These are phyloP conservation scores for Pseudococcus longispinus DNA, from an alignment of 2,888 invertebrate species.

Conservation along the genomic window DNA sequence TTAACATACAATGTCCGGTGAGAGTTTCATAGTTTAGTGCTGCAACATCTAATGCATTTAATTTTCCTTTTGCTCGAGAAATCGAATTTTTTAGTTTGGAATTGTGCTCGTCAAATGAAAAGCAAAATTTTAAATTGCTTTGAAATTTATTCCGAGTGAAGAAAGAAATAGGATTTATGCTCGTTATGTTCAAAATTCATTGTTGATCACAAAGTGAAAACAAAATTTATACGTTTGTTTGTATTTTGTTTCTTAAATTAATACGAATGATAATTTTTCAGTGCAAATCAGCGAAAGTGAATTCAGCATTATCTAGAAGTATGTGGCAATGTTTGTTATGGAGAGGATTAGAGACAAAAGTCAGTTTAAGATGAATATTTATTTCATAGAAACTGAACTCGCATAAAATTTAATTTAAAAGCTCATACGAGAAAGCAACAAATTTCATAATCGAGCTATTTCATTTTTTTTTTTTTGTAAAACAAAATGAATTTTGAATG, in stretches of 20 bases:
- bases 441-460: too few species aligned
- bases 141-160: not conserved
- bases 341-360: too few species aligned
- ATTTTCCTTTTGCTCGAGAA: not conserved
- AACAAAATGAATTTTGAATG: too few species aligned
- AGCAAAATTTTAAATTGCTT: not conserved
- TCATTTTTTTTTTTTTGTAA: too few species aligned
- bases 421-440: too few species aligned
- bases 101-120: not conserved
- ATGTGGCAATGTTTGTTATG: too few species aligned
- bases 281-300: too few species aligned
- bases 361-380: too few species aligned
- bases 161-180: not conserved
- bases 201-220: not conserved
- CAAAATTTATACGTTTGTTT: not conserved
- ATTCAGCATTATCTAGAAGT: too few species aligned
- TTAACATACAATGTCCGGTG: constrained; percentile 30
- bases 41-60: not conserved
- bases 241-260: not conserved
- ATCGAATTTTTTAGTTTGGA: not conserved
- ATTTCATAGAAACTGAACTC: too few species aligned
- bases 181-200: not conserved
- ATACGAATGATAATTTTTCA: too few species aligned
- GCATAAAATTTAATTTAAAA: too few species aligned
- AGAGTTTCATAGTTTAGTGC: not conserved